phyloP scores from a whole-genome alignment of 1,140 invertebrate genomes.

The Tyrophagus putrescentiae region DNA sequence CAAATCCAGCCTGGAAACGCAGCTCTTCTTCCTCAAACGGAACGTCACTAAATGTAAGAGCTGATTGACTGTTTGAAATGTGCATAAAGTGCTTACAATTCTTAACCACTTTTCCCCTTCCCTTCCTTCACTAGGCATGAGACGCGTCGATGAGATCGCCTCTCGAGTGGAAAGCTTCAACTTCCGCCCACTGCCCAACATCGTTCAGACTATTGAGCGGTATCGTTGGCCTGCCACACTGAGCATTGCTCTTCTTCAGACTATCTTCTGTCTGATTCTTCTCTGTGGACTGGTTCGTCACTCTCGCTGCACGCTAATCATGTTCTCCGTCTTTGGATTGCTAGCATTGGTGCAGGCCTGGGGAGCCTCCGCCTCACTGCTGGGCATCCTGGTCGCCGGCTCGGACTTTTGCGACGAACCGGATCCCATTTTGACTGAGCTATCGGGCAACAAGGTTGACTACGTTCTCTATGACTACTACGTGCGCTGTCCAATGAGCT shows the following conservation, averaged over 20 bases:
- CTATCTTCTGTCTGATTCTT: slow-evolving; percentile 61
- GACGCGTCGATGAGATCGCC: slow-evolving; percentile 30
- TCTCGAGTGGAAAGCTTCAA: slow-evolving; percentile 27
- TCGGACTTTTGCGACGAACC: slow-evolving; percentile 61
- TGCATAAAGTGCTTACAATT: background rate
- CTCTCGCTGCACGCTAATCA: slow-evolving; percentile 63
- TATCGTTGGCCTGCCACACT: slow-evolving; percentile 60
- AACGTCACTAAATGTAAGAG: slow-evolving; percentile 28
- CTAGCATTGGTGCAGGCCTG: slow-evolving; percentile 78
- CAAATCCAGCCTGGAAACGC: slow-evolving; percentile 22
- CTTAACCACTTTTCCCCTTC: background rate
- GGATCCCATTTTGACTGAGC: slow-evolving; percentile 39
- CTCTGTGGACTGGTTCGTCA: slow-evolving; percentile 64
- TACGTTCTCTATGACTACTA: slow-evolving; percentile 59
- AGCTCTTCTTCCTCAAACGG: slow-evolving; percentile 27
- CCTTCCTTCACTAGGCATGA: slow-evolving; percentile 20
- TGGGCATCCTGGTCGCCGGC: slow-evolving; percentile 59
- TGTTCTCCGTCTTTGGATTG: slow-evolving; percentile 67
- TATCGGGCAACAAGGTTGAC: slow-evolving; percentile 28
- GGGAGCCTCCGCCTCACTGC: slow-evolving; percentile 64
- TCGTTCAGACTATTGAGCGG: slow-evolving; percentile 26
- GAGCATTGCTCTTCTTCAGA: slow-evolving; percentile 53
- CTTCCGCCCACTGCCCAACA: slow-evolving; percentile 19
- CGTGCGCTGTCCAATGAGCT: slow-evolving; percentile 54
- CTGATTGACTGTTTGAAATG: background rate